Evolutionary conservation across 92 coral and sea anemone genomes (phyloP), one percentile per base, ranked within the genome.

Genomic region (Porites evermanni): DNA sequence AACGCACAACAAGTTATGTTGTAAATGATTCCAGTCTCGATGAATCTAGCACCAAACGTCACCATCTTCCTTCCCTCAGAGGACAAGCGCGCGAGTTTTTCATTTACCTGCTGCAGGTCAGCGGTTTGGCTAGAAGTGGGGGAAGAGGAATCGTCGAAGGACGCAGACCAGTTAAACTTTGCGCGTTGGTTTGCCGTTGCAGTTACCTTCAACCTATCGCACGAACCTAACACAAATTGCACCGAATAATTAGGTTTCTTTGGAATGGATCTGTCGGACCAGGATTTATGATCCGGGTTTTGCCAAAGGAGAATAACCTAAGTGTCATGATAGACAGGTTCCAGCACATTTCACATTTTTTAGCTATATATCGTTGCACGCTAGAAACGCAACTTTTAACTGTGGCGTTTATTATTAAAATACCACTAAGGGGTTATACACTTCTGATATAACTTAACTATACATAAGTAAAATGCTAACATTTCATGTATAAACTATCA

Each of bases 1-100:
- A n/a, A 18, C 38, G 63, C 83, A 53, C 83, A 79, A 2, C 66
- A 63, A 12, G 83, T 79, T 3, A 79, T 21, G 12, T 79, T 66
- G 74, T 79, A 79, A 8, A 18, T 12, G 12, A 67, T 18, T 5
- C 83, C 83, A 23, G 13, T 47, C 52, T 50, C 24, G 21, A 79
- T 4, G 12, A 64, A 32, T n/a, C 64, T 65, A 6, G 74, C 63
- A 52, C 61, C n/a, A 18, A 79, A 38, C 47, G 47, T 53, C 64
- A 60, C 7, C 56, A 79, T 52, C 14, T 51, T 66, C 24, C 64
- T 79, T 51, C 51, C 50, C 10, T 67, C 67, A 24, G 74, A 79
- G 21, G 83, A 69, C 50, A 79, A 20, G 83, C 67, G 47, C 52
- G 73, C 60, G 74, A 79, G 47, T 20, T 60, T 65, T 19, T 16